phyloP scores from a whole-genome alignment of 2,797 vertebrate genomes.

The Gadopsis marmoratus region DNA sequence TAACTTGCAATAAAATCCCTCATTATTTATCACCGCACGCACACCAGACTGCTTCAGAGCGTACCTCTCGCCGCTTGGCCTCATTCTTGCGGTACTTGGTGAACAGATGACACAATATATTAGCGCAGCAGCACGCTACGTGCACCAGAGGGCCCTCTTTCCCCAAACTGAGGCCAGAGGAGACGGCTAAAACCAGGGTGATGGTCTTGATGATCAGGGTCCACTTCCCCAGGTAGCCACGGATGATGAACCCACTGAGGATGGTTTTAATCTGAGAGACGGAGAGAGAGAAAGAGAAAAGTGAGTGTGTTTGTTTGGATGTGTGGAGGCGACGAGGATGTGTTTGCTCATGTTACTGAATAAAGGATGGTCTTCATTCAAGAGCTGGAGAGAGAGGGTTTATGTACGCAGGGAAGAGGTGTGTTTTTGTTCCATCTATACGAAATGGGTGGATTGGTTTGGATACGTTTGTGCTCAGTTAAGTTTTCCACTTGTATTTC shows the following conservation, averaged over 20 bases:
- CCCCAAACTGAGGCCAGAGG: slow-evolving; percentile 93
- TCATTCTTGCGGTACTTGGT: slow-evolving; percentile 98
- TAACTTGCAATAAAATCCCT: neutral
- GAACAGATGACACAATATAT: slow-evolving; percentile 96
- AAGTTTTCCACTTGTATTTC: slow-evolving; percentile 10
- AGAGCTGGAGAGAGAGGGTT: neutral
- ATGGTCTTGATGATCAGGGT: slow-evolving; percentile 96
- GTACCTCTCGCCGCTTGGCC: slow-evolving; percentile 95
- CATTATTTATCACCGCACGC: neutral
- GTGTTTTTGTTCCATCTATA: slow-evolving; percentile 1
- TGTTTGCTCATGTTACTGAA: neutral
- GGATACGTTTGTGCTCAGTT: neutral
- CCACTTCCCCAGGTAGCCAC: slow-evolving; percentile 98
- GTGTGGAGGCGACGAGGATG: neutral
- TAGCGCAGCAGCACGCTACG: slow-evolving; percentile 97
- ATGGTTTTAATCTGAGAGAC: slow-evolving; percentile 95
- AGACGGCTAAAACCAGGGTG: slow-evolving; percentile 95
- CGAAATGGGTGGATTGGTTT: neutral
- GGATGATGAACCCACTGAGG: slow-evolving; percentile 97
- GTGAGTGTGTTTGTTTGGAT: neutral
- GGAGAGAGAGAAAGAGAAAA: neutral
- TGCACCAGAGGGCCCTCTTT: slow-evolving; percentile 98
- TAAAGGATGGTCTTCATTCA: neutral
- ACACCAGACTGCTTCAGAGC: neutral
- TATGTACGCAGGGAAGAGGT: neutral